Conservation (phyloP, 30 jellyfish, hydroid and myxozoan species). For the Mastigias papua region DNA sequence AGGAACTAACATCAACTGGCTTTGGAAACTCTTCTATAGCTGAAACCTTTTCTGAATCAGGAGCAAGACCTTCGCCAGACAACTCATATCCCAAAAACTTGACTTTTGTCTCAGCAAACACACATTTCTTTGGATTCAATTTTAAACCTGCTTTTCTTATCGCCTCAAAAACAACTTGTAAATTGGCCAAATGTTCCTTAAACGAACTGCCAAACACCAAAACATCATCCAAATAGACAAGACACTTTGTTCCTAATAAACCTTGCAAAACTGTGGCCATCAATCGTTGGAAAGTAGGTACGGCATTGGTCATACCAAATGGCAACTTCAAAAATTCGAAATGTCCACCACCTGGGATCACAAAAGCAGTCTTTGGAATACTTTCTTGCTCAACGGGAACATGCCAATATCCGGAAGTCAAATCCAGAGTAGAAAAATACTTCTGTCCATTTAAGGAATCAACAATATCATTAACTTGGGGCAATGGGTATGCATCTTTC, state of each 20-base stretch:
- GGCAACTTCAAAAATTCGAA: not conserved
- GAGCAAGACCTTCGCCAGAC: not conserved
- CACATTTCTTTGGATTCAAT: not conserved
- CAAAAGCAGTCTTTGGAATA: not conserved
- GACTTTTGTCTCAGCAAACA: not conserved
- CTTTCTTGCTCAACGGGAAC: not conserved
- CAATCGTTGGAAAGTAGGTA: not conserved
- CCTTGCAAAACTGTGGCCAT: not conserved
- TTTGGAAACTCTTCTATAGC: too few relatives aligned
- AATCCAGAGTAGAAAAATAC: not conserved
- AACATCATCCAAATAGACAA: not conserved
- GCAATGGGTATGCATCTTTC: too few relatives aligned
- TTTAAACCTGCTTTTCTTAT: not conserved
- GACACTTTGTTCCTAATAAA: not conserved
- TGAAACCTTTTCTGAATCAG: too few relatives aligned
- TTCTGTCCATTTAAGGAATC: not conserved
- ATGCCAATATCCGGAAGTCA: not conserved
- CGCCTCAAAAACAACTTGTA: not conserved
- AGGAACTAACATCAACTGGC: too few relatives aligned
- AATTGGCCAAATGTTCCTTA: not conserved
- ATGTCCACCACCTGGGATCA: not conserved
- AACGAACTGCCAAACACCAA: not conserved
- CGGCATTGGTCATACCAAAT: not conserved
- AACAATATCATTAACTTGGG: not conserved
- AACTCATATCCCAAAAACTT: not conserved